These are phyloP conservation scores for Sebastiscus tertius DNA, from an alignment of 2,797 vertebrate species.

Conservation along the genomic window DNA sequence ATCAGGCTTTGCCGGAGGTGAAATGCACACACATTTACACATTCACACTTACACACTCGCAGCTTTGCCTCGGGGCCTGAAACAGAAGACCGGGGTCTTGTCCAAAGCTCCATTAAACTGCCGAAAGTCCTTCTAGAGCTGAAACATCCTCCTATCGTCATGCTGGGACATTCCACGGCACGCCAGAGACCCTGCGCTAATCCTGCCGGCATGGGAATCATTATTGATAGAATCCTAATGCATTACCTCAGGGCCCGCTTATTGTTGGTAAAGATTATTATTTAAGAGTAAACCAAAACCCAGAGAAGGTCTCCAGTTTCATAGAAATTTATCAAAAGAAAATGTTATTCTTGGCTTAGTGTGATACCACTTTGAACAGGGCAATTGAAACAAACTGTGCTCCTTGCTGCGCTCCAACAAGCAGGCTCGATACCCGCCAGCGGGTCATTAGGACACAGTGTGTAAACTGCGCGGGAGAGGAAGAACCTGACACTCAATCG, in stretches of 20 bases:
- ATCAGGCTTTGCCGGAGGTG: conserved; percentile 48
- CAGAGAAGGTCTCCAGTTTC: conserved; percentile 79
- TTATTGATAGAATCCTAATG: conserved; percentile 85
- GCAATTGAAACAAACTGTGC: conserved; percentile 78
- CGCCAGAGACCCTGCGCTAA: conserved; percentile 80
- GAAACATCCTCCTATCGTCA: conserved; percentile 80
- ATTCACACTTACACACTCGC: conserved; percentile 15
- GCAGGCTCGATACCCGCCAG: conserved; percentile 50
- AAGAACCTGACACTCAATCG: conserved; percentile 35
- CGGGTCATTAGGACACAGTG: conserved; percentile 47
- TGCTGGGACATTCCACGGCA: conserved; percentile 79
- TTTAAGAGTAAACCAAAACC: conserved; percentile 85
- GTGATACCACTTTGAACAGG: conserved; percentile 78
- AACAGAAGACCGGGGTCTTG: conserved; percentile 74
- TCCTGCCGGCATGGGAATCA: conserved; percentile 84
- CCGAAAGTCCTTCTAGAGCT: conserved; percentile 78
- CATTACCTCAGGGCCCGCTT: conserved; percentile 84
- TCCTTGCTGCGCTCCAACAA: conserved; percentile 47
- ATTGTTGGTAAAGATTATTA: conserved; percentile 87
- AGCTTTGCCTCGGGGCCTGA: conserved; percentile 64
- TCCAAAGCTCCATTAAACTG: conserved; percentile 77
- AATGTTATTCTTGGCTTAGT: conserved; percentile 86
- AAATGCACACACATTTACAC: conserved; percentile 45
- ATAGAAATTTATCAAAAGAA: conserved; percentile 85
- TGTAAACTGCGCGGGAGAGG: conserved; percentile 16